These are phyloP conservation scores for Taurulus bubalis DNA, from an alignment of 2,113 vertebrate genomes.

Conservation along the genomic window DNA sequence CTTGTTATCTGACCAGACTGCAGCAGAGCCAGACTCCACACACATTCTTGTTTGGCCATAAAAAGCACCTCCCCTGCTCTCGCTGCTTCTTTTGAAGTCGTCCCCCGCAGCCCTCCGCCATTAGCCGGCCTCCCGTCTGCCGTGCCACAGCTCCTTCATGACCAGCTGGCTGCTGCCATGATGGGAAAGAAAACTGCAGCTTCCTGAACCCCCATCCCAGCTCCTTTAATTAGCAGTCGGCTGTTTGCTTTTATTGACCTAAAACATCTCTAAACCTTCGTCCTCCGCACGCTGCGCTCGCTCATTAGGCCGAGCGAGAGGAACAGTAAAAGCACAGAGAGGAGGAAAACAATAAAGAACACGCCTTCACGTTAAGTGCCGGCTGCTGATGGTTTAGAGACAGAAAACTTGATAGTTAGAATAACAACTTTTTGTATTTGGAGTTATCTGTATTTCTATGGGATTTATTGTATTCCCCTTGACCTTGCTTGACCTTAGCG, in stretches of 20 bases:
- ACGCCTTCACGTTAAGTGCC: not conserved
- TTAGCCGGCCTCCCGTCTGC: conserved; percentile 63
- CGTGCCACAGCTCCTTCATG: conserved; percentile 53
- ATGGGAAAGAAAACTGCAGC: conserved; percentile 38
- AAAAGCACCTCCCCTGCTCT: conserved; percentile 44
- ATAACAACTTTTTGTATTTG: not conserved
- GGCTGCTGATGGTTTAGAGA: not conserved
- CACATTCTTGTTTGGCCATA: conserved; percentile 52
- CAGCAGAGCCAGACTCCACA: conserved; percentile 48
- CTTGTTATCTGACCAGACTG: conserved; percentile 63
- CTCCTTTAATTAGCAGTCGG: conserved; percentile 61
- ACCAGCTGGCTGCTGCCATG: conserved; percentile 41
- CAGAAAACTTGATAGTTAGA: not conserved
- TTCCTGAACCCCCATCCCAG: conserved; percentile 40
- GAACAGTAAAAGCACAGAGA: conserved; percentile 22
- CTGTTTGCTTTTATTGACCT: conserved; percentile 66
- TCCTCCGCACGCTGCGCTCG: not conserved
- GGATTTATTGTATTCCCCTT: not conserved
- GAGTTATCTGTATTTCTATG: not conserved
- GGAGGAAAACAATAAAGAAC: not conserved
- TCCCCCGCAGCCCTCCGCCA: conserved; percentile 48
- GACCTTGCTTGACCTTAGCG: not conserved
- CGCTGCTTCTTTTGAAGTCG: conserved; percentile 59
- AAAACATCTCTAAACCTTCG: conserved; percentile 22
- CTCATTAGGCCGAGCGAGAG: conserved; percentile 57